These are phyloP conservation scores for Gymnogyps californianus DNA, from an alignment of 2,113 vertebrate species.

Conservation along the genomic window DNA sequence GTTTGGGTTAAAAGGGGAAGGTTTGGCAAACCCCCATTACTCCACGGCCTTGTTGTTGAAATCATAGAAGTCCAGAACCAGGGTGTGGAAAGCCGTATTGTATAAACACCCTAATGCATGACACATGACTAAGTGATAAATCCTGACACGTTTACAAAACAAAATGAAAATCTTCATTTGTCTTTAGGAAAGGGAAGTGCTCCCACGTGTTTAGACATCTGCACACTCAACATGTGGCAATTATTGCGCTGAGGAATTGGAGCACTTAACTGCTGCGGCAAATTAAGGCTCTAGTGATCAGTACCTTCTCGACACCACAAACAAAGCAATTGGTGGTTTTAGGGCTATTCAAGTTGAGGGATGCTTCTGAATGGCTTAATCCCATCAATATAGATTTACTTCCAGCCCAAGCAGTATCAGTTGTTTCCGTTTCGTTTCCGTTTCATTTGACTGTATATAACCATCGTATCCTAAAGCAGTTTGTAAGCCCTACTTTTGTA, in stretches of 20 bases:
- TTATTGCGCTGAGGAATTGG: conserved; percentile 76
- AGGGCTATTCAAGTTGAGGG: neutral
- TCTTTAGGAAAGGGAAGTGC: conserved; percentile 71
- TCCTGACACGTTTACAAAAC: conserved; percentile 81
- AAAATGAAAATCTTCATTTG: conserved; percentile 77
- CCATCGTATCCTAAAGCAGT: conserved; percentile 23
- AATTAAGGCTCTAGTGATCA: conserved; percentile 66
- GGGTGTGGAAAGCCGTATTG: conserved; percentile 70
- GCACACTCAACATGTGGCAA: conserved; percentile 80
- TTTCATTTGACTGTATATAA: conserved; percentile 44
- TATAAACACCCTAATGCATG: conserved; percentile 79
- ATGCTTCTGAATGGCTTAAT: conserved; percentile 29
- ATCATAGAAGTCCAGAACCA: conserved; percentile 63
- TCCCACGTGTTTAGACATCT: conserved; percentile 81
- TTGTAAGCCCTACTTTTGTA: conserved; percentile 33
- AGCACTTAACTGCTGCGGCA: conserved; percentile 76
- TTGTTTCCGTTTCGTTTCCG: conserved; percentile 5
- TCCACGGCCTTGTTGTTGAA: conserved; percentile 63
- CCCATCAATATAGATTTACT: conserved; percentile 45
- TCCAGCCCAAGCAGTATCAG: conserved; percentile 20
- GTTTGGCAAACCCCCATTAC: conserved; percentile 10
- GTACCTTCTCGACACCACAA: conserved; percentile 28
- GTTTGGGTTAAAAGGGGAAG: neutral
- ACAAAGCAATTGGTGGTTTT: conserved; percentile 33
- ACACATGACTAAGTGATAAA: conserved; percentile 76